These are phyloP conservation scores for Vulpes lagopus DNA, from an alignment of 2,113 vertebrate genomes.

Conservation along the genomic window DNA sequence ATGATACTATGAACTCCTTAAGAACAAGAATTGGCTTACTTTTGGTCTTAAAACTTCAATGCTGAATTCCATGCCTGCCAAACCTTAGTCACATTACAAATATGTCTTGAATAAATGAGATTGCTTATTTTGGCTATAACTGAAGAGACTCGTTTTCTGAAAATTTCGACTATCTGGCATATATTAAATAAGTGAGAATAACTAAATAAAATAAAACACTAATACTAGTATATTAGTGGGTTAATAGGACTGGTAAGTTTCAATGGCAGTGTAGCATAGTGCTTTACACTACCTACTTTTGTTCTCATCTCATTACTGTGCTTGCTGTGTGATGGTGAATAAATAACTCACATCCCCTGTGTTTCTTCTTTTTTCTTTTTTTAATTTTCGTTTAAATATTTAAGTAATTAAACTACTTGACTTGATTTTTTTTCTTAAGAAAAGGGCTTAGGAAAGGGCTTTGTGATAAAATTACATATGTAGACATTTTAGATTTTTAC, in stretches of 20 bases:
- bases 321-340: neutral
- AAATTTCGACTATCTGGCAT: neutral
- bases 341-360: neutral
- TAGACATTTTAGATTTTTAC: neutral
- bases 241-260: neutral
- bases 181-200: neutral
- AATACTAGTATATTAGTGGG: neutral
- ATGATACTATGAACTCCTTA: neutral
- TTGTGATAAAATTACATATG: neutral
- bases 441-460: neutral
- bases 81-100: neutral
- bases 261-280: neutral
- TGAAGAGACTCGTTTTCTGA: neutral
- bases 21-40: neutral
- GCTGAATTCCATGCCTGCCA: neutral
- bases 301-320: neutral
- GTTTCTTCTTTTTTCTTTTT: neutral
- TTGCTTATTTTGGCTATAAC: neutral
- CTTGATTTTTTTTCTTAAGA: neutral
- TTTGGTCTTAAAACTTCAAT: neutral
- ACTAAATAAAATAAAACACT: neutral
- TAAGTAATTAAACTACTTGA: constrained; percentile 10
- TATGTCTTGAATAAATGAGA: neutral
- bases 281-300: neutral
- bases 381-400: neutral